Evolutionary conservation across 2,888 invertebrate species (phyloP).

Genomic region (Candidula unifasciata): DNA sequence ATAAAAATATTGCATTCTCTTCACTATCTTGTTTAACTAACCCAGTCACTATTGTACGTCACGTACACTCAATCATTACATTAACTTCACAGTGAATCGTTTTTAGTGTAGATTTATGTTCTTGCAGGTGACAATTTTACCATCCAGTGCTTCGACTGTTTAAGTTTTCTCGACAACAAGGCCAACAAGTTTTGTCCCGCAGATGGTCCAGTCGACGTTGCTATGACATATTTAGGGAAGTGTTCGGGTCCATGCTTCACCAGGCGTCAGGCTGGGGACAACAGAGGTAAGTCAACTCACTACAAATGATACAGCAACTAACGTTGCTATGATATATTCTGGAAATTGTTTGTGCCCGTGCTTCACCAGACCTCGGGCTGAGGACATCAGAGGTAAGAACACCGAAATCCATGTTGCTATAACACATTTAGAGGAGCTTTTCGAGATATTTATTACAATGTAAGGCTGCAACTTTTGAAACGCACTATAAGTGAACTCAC

Average conservation of each 20-base stretch:
- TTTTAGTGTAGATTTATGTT: neutral
- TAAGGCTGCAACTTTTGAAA: too few relatives aligned
- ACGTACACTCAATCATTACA: too few relatives aligned
- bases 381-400: too few relatives aligned
- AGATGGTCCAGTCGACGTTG: slow-evolving; percentile 30
- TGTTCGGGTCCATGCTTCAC: slow-evolving; percentile 49
- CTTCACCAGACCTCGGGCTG: slow-evolving; percentile 36
- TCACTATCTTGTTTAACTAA: too few relatives aligned
- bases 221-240: slow-evolving; percentile 35
- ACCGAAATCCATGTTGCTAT: too few relatives aligned
- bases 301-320: slow-evolving; percentile 27
- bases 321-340: slow-evolving; percentile 21
- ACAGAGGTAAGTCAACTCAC: slow-evolving; percentile 19
- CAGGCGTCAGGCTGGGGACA: slow-evolving; percentile 16
- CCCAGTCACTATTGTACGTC: too few relatives aligned
- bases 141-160: slow-evolving; percentile 23
- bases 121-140: neutral
- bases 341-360: slow-evolving; percentile 48
- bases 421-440: too few relatives aligned
- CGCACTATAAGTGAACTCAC: too few relatives aligned
- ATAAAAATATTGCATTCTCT: too few relatives aligned
- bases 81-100: too few relatives aligned
- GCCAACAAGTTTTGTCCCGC: slow-evolving; percentile 44
- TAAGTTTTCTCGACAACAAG: neutral
- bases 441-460: too few relatives aligned